Conservation (phyloP, 2,888 invertebrate species). For the Parapristionchus giblindavisi region DNA sequence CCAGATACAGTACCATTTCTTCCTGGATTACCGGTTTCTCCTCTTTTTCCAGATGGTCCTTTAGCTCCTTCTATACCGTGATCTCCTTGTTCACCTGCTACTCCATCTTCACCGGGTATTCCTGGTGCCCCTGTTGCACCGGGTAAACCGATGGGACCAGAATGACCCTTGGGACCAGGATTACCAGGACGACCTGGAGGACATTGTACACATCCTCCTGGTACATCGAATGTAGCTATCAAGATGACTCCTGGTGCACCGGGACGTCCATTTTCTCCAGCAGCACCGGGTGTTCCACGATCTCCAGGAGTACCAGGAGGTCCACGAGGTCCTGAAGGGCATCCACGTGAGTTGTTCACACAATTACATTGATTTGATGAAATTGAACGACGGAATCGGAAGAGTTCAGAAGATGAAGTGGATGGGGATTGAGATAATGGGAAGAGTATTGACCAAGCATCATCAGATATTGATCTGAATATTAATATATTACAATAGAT, state of each 20-base stretch:
- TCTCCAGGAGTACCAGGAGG: constrained; percentile 26
- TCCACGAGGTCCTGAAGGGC: constrained; percentile 19
- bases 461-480: constrained; percentile 3
- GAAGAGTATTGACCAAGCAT: constrained; percentile 22
- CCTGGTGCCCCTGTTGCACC: background rate
- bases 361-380: constrained; percentile 25
- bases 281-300: background rate
- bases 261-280: constrained; percentile 21
- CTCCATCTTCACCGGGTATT: constrained; percentile 6
- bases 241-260: constrained; percentile 30
- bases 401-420: background rate
- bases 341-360: background rate
- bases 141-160: background rate
- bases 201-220: constrained; percentile 36
- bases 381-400: background rate
- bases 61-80: background rate
- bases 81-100: constrained; percentile 9
- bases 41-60: background rate
- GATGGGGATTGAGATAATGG: background rate
- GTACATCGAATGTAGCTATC: constrained; percentile 24
- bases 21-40: background rate
- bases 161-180: background rate
- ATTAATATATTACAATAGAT: background rate
- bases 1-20: background rate
- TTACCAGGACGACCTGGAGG: constrained; percentile 32